Conservation (phyloP, 2,797 vertebrate genomes). For the Paedocypris micromegethes region DNA sequence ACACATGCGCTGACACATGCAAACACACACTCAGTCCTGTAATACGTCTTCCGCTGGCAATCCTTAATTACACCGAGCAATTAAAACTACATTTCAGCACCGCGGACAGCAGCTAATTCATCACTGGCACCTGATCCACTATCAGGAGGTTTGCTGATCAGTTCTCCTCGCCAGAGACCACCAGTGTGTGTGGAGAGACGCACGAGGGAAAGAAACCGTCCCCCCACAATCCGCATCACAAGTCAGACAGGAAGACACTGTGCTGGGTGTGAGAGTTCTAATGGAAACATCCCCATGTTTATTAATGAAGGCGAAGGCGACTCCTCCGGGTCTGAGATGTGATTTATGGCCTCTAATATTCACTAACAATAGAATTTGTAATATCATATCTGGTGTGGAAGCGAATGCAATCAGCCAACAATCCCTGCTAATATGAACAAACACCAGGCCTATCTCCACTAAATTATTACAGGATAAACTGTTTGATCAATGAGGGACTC, state of each 20-base stretch:
- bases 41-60: slow-evolving; percentile 48
- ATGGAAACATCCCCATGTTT: slow-evolving; percentile 27
- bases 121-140: slow-evolving; percentile 61
- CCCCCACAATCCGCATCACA: slow-evolving; percentile 21
- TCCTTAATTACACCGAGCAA: slow-evolving; percentile 61
- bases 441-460: slow-evolving; percentile 20
- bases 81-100: slow-evolving; percentile 58
- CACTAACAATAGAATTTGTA: slow-evolving; percentile 21
- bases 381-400: slow-evolving; percentile 21
- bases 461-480: slow-evolving; percentile 13
- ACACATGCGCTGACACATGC: not conserved
- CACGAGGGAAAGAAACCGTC: slow-evolving; percentile 8
- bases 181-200: slow-evolving; percentile 41
- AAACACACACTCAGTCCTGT: slow-evolving; percentile 41
- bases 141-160: slow-evolving; percentile 70
- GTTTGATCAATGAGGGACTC: not conserved
- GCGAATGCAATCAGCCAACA: slow-evolving; percentile 14
- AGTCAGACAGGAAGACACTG: slow-evolving; percentile 18
- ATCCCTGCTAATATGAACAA: slow-evolving; percentile 9
- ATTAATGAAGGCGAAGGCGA: slow-evolving; percentile 25
- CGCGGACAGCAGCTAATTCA: slow-evolving; percentile 60
- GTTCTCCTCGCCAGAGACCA: slow-evolving; percentile 64
- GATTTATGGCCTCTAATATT: slow-evolving; percentile 38
- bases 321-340: slow-evolving; percentile 25
- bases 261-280: slow-evolving; percentile 12